Evolutionary conservation across 2,797 vertebrate species (phyloP).

Genomic region (Megaceryle alcyon): DNA sequence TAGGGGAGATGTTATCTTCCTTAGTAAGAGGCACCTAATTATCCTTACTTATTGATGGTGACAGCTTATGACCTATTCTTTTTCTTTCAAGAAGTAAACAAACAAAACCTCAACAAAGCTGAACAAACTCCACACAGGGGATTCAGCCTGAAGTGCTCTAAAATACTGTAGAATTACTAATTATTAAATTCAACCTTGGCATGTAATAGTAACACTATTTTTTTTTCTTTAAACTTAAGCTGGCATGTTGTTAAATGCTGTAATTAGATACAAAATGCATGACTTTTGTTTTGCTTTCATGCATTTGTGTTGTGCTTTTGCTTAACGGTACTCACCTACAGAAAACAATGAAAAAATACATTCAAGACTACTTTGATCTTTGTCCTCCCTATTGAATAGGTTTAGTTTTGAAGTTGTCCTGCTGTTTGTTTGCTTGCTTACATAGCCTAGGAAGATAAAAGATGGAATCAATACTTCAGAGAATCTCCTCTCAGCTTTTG

Average conservation of each 20-base stretch:
- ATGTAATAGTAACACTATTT: background rate
- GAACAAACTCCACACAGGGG: background rate
- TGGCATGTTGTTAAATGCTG: background rate
- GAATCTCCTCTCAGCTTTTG: background rate
- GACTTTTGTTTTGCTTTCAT: background rate
- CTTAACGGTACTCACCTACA: background rate
- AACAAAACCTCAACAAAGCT: background rate
- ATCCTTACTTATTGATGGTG: background rate
- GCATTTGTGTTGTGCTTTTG: background rate
- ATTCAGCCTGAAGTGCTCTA: background rate
- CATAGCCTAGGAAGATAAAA: background rate
- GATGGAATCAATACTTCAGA: background rate
- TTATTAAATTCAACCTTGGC: background rate
- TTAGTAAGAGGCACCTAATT: background rate
- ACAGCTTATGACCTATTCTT: background rate
- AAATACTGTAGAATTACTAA: background rate
- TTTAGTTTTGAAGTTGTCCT: background rate
- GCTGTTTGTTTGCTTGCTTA: background rate
- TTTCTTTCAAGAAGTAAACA: background rate
- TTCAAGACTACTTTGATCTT: slow-evolving; percentile 2
- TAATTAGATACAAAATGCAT: background rate
- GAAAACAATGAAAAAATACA: slow-evolving; percentile 3
- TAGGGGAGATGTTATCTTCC: background rate
- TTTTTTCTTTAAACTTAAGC: background rate
- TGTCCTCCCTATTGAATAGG: background rate